Percentiles rank a stretch among this genome's conserved stretches.
These are phyloP conservation scores for Steromphala cineraria DNA, from an alignment of 2,888 invertebrate genomes.

Conservation along the genomic window DNA sequence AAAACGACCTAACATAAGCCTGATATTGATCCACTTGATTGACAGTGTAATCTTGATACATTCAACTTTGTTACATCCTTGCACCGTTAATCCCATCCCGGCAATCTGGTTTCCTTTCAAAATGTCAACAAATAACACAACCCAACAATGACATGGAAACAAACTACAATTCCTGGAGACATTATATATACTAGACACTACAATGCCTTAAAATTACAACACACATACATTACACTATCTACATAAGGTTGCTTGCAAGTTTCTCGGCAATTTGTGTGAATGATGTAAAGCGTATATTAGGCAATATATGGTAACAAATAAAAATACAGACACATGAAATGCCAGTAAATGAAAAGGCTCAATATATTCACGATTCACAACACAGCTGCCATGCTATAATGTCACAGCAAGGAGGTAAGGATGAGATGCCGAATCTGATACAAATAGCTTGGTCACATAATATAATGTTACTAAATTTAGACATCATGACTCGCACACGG, in stretches of 20 bases:
- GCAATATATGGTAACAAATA: constrained; percentile 21
- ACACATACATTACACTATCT: constrained; percentile 35
- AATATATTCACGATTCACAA: constrained; percentile 18
- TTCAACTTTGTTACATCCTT: background rate
- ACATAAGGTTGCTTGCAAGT: constrained; percentile 20
- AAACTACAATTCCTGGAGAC: constrained; percentile 27
- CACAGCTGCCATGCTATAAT: constrained; percentile 20
- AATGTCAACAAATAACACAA: constrained; percentile 27
- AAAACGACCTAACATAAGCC: background rate
- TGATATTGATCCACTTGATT: background rate
- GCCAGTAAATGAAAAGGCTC: constrained; percentile 12
- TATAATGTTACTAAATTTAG: constrained; percentile 15
- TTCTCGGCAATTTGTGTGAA: constrained; percentile 2
- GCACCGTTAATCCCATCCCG: constrained; percentile 15
- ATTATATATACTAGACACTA: constrained; percentile 23
- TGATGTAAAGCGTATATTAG: constrained; percentile 1
- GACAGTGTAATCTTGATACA: background rate
- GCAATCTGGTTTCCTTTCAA: constrained; percentile 17
- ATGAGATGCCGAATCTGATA: constrained; percentile 7
- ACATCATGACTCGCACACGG: constrained; percentile 5
- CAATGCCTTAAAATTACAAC: constrained; percentile 30
- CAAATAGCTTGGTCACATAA: constrained; percentile 12
- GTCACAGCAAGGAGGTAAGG: constrained; percentile 14
- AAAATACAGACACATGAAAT: background rate
- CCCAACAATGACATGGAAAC: constrained; percentile 27